phyloP scores from a whole-genome alignment of 2,797 vertebrate species.

The Enteromius argenteus region DNA sequence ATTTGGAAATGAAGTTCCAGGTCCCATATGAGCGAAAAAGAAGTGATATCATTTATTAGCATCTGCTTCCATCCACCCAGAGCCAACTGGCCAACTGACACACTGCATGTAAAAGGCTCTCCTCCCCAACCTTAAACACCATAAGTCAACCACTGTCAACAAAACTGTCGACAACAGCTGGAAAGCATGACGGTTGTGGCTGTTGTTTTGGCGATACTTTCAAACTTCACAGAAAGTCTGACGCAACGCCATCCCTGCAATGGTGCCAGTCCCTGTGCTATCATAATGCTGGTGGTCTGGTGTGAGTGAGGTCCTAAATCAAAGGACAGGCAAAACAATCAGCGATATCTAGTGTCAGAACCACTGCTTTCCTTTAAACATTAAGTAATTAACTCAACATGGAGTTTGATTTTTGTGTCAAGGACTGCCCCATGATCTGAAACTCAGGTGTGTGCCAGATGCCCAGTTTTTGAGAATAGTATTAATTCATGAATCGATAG shows the following conservation, averaged over 20 bases:
- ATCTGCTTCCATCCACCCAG: conserved; percentile 72
- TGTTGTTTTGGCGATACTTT: conserved; percentile 50
- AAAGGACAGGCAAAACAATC: conserved; percentile 54
- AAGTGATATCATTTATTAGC: conserved; percentile 80
- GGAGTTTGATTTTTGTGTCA: conserved; percentile 11
- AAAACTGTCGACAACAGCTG: conserved; percentile 72
- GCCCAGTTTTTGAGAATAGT: conserved; percentile 3
- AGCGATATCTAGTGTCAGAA: conserved; percentile 55
- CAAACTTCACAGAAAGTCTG: conserved; percentile 56
- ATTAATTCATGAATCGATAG: background rate
- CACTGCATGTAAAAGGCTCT: conserved; percentile 69
- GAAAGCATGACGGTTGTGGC: conserved; percentile 75
- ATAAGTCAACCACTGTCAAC: conserved; percentile 79
- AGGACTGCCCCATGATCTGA: background rate
- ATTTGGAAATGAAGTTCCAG: conserved; percentile 24
- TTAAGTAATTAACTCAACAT: conserved; percentile 44
- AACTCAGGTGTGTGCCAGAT: conserved; percentile 9
- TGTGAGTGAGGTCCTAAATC: conserved; percentile 49
- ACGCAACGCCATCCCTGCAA: conserved; percentile 42
- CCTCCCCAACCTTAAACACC: conserved; percentile 67
- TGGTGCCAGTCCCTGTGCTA: conserved; percentile 1
- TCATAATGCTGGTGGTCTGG: conserved; percentile 44
- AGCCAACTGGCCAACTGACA: conserved; percentile 71
- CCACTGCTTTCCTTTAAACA: conserved; percentile 48
- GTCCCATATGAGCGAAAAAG: conserved; percentile 69